Conservation (phyloP, 2,888 invertebrate genomes). For the Drosophila gaucha region DNA sequence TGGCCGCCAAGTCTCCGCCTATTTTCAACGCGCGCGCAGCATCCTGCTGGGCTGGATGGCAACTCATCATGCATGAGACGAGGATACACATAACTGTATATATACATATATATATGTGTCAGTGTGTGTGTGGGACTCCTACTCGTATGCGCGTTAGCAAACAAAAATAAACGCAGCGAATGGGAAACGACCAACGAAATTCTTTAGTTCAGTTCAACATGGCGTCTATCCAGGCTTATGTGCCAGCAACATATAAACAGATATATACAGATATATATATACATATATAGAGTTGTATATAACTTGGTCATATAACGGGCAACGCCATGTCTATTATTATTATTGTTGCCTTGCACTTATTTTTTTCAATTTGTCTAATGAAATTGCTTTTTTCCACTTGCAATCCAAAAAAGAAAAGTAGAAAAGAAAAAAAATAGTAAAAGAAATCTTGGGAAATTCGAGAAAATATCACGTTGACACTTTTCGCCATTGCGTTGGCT, state of each 20-base stretch:
- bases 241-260: constrained; percentile 12
- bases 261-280: constrained; percentile 12
- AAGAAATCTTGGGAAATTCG: constrained; percentile 74
- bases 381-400: constrained; percentile 81
- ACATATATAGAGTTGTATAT: constrained; percentile 13
- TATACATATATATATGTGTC: constrained; percentile 7
- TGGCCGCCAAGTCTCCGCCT: constrained; percentile 80
- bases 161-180: constrained; percentile 68
- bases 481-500: constrained; percentile 49
- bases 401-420: constrained; percentile 33
- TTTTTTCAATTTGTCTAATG: constrained; percentile 84
- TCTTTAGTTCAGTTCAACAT: constrained; percentile 60
- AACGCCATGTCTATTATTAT: constrained; percentile 38
- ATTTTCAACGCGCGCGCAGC: constrained; percentile 84
- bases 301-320: constrained; percentile 35
- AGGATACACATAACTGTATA: constrained; percentile 21
- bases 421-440: constrained; percentile 26
- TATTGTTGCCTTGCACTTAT: constrained; percentile 69
- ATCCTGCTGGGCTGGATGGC: constrained; percentile 64
- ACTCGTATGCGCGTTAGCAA: constrained; percentile 60
- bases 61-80: constrained; percentile 45
- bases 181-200: constrained; percentile 61
- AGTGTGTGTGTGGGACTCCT: constrained; percentile 36
- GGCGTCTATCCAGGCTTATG: constrained; percentile 68
- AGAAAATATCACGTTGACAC: constrained; percentile 79